Evolutionary conservation across 2,797 vertebrate genomes (phyloP), one percentile per base, ranked within the genome.

Genomic region (Enteromius paludinosus): DNA sequence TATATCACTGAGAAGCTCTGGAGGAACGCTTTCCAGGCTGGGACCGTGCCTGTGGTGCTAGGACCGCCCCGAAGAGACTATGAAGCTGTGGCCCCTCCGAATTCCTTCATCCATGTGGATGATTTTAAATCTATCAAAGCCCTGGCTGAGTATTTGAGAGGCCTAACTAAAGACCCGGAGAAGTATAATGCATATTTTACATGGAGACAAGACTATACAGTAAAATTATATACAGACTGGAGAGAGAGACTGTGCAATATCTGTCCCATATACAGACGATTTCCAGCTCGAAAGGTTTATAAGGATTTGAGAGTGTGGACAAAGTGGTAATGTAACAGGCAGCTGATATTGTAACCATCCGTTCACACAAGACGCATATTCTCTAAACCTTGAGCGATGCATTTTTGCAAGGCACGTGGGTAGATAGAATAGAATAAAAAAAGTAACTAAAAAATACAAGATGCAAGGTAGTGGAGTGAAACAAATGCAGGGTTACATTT

Each of bases 1-100:
- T 99, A 99, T 64, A 96, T 99, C 89, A 98, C 98, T 0, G 98
- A 99, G 88, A 99, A 99, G 89, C 92, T 99, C 49, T 99, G 98
- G 98, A 88, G 90, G 61, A 99, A 99, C 0, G 91, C 96, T 0
- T 95, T 96, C 87, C 68, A 88, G 15, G 94, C 95, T 0, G 95
- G 96, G 0, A 74, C 96, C 0, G 95, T 99, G 52, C 98, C 98
- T 0, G 91, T 99, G 1, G 98, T 97, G 23, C 85, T 99, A 45
- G 98, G 98, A 0, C 94, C 97, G 0, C 87, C 95, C 0, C 47
- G 94, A 1, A 86, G 74, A 1, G 92, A 96, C 69, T 99, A 99
- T 0, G 93, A 96, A 87, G 93, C 92, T 5, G 94, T 98, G 0
- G 81, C 91, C 2, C 97, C 97, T 0, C 85, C 93, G 0, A 84